Evolutionary conservation across 1,140 invertebrate genomes (phyloP), one percentile per base, ranked within the genome.

Genomic region (Caerostris darwini): DNA sequence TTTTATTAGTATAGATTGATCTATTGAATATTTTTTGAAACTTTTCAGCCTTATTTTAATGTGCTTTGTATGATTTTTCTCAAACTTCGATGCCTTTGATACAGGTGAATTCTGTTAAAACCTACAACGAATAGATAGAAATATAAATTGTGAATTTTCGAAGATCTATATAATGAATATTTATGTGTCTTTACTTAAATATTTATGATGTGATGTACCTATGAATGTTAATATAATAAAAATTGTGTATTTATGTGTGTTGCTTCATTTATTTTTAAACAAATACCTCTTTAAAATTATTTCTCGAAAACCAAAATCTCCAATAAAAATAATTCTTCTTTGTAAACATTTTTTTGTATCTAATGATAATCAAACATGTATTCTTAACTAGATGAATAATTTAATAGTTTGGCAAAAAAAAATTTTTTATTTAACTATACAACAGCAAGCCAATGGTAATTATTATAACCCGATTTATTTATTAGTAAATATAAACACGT

Each of bases 161-260:
- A 77, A 77, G 71, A 77, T 50, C 12, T 12, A 50, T 77, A 77
- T 77, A 77, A 50, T 50, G 53, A 5, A 77, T 77, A 77, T 77
- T 77, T 77, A 77, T 50, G 71, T 77, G 71, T 77, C 71, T 77
- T 77, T 77, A 77, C 34, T 77, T 10, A 12, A 77, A 34, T 8
- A 77, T 77, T 77, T 77, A 77, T 77, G 71, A 77, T 77, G 69
- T 77, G 69, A 77, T 77, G 71, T 77, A 77, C 71, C 53, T 77
- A 77, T 77, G 6, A 77, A 50, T 77, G 71, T 77, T 77, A 50
- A 8, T 12, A 77, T 12, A 77, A 77, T 77, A 77, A 77, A 77
- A 77, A 34, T 77, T 77, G 71, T 77, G 71, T 77, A 77, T 12
- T 77, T 53, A 77, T 50, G 34, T 50, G 69, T 5, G 61, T 67